Percentiles rank a stretch among this genome's conserved stretches.
phyloP scores from a whole-genome alignment of 2,113 vertebrate species.

The Crotophaga sulcirostris region DNA sequence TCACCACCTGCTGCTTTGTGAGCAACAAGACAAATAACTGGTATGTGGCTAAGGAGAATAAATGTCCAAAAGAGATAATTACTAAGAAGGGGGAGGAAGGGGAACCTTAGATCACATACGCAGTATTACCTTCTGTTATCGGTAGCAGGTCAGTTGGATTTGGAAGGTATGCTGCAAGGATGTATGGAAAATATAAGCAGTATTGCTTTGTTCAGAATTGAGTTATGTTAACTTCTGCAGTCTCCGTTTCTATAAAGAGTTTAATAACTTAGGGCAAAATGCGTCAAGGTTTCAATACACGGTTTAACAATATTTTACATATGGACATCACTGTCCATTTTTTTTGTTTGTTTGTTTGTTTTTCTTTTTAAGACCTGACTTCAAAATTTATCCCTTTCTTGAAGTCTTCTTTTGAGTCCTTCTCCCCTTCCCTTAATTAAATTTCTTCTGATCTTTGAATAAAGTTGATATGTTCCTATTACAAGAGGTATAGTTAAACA shows the following conservation, averaged over 20 bases:
- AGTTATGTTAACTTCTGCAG: neutral
- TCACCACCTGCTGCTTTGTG: neutral
- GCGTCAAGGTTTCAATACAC: neutral
- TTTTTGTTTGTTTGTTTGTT: too few relatives aligned
- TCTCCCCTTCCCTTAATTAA: accelerated
- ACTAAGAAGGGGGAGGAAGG: neutral
- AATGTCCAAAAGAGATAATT: neutral
- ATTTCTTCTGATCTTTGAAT: neutral
- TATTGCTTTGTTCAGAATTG: neutral
- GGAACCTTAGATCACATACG: neutral
- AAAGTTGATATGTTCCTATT: neutral
- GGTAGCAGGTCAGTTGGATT: neutral
- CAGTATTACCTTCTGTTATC: neutral
- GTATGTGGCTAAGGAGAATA: neutral
- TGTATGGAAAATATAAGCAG: neutral
- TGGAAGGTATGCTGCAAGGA: neutral
- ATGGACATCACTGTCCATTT: too few relatives aligned
- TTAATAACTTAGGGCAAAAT: neutral
- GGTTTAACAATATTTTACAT: neutral
- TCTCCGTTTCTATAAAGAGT: neutral
- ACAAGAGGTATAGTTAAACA: neutral
- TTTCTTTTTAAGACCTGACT: neutral
- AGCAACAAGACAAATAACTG: neutral
- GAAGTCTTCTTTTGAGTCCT: neutral
- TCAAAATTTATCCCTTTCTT: neutral